These are phyloP conservation scores for Ochotona curzoniae DNA, from an alignment of 2,113 vertebrate species.

Conservation along the genomic window DNA sequence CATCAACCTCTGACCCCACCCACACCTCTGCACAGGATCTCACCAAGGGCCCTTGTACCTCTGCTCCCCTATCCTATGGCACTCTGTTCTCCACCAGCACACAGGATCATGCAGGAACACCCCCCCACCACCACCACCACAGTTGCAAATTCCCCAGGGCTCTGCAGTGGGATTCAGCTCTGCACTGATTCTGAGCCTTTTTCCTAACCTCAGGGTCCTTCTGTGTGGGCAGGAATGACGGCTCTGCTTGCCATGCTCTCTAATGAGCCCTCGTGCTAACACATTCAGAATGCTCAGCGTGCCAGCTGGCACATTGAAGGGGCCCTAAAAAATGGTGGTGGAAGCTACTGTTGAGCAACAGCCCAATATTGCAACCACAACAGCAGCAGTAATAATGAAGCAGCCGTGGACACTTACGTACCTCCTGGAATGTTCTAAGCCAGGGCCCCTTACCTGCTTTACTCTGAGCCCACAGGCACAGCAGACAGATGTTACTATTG, in stretches of 20 bases:
- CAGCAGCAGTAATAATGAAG: neutral
- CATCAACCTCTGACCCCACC: neutral
- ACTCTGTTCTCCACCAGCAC: neutral
- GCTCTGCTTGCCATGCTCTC: neutral
- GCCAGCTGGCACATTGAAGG: neutral
- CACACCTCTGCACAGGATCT: neutral
- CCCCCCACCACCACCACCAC: too few relatives aligned
- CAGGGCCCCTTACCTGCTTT: neutral
- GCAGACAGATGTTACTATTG: neutral
- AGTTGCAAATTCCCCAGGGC: neutral
- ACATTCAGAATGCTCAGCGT: neutral
- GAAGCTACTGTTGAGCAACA: neutral
- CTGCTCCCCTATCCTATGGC: neutral
- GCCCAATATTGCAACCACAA: too few relatives aligned
- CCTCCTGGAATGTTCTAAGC: neutral
- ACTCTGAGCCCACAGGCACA: neutral
- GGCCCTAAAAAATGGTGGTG: neutral
- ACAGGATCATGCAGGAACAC: neutral
- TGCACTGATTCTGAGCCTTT: neutral
- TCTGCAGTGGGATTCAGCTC: too few relatives aligned
- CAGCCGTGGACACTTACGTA: neutral
- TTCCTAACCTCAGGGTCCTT: neutral
- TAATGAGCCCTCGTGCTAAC: neutral
- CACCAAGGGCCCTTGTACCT: neutral
- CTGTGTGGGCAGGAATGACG: neutral